Evolutionary conservation across 2,113 vertebrate genomes (phyloP).

Genomic region (Coturnix japonica): DNA sequence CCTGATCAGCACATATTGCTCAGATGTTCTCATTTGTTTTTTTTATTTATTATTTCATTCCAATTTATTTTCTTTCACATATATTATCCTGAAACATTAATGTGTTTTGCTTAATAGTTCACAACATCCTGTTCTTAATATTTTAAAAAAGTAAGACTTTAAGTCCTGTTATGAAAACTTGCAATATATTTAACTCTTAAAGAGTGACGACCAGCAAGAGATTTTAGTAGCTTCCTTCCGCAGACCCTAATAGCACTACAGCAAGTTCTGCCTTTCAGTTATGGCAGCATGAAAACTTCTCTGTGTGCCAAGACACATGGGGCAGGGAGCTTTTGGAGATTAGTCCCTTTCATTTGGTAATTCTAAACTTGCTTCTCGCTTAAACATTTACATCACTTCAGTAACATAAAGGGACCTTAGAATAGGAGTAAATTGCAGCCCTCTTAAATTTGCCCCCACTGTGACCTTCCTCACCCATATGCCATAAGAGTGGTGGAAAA

Average conservation of each 20-base stretch:
- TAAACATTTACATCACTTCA: conserved; percentile 62
- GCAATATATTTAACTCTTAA: conserved; percentile 9
- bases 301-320: background rate
- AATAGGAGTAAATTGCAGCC: conserved; percentile 59
- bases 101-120: conserved; percentile 29
- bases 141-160: conserved; percentile 26
- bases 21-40: conserved; percentile 5
- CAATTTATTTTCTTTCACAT: background rate
- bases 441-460: conserved; percentile 60
- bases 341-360: conserved; percentile 63
- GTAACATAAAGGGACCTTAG: conserved; percentile 52
- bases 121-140: background rate
- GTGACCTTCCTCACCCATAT: conserved; percentile 36
- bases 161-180: conserved; percentile 30
- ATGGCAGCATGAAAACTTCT: conserved; percentile 51
- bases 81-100: conserved; percentile 19
- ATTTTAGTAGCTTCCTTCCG: conserved; percentile 26
- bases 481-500: conserved; percentile 32
- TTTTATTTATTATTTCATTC: background rate
- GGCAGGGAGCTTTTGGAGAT: conserved; percentile 33
- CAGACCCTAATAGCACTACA: background rate
- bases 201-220: conserved; percentile 10
- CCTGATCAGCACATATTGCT: background rate
- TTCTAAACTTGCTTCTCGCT: conserved; percentile 58
- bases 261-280: conserved; percentile 20